Evolutionary conservation across 1,140 invertebrate genomes (phyloP).

Genomic region (Frieseomelitta varia): DNA sequence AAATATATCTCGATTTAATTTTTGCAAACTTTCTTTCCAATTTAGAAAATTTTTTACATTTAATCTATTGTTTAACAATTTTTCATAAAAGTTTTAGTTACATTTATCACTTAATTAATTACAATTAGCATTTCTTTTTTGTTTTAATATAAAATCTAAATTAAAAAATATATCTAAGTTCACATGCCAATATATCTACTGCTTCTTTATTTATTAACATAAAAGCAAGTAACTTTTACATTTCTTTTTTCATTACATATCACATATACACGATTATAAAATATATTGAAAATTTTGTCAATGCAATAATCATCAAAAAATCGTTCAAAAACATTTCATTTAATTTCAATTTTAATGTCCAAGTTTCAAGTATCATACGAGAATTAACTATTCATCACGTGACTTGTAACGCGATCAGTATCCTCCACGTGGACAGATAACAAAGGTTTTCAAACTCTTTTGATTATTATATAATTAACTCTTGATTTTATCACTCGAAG

Average conservation of each 20-base stretch:
- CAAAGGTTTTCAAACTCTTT: slow-evolving; percentile 29
- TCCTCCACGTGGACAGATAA: slow-evolving; percentile 44
- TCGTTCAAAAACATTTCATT: no score
- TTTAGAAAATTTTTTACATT: not conserved
- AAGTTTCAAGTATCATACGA: slow-evolving; percentile 25
- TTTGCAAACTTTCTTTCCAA: not conserved
- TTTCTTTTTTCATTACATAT: not conserved
- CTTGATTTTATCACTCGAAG: not conserved
- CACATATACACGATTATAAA: not conserved
- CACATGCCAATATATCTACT: not conserved
- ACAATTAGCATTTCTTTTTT: not conserved
- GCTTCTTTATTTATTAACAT: not conserved
- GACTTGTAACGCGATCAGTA: slow-evolving; percentile 29
- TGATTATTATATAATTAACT: slow-evolving; percentile 26
- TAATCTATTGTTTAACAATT: not conserved
- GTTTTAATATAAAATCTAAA: not conserved
- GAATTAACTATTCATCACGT: slow-evolving; percentile 37
- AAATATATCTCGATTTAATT: no score
- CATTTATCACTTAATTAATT: not conserved
- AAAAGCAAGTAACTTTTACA: not conserved
- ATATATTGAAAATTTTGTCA: not conserved
- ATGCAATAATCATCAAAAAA: not conserved
- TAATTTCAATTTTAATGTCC: not conserved
- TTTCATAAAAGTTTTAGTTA: not conserved
- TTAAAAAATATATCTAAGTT: not conserved